Conservation (phyloP, 2,888 invertebrate genomes). For the Cataglyphis altisquamis region DNA sequence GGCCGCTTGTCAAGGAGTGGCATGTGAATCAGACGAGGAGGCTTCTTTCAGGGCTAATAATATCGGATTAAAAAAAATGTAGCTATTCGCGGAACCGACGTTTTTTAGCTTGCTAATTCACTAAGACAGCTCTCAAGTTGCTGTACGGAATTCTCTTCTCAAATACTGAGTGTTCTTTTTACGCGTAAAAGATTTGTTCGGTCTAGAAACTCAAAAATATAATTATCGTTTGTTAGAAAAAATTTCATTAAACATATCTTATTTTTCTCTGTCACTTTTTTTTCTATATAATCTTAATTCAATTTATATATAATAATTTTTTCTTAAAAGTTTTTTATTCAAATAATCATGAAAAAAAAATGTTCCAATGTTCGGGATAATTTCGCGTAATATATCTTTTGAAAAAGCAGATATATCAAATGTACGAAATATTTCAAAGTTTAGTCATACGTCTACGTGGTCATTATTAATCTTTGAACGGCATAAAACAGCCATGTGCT, state of each 20-base stretch:
- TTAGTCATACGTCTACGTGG: constrained; percentile 49
- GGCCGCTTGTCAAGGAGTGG: constrained; percentile 53
- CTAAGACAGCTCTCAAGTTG: constrained; percentile 31
- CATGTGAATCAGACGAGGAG: constrained; percentile 45
- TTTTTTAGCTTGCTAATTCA: constrained; percentile 42
- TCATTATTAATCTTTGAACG: background rate
- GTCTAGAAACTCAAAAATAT: background rate
- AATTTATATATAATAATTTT: background rate
- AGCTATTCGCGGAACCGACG: constrained; percentile 33
- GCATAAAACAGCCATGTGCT: no score
- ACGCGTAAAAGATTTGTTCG: constrained; percentile 10
- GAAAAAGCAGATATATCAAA: constrained; percentile 41
- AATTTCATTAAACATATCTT: constrained; percentile 11
- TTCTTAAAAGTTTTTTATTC: background rate
- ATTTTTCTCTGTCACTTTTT: background rate
- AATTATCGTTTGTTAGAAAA: background rate
- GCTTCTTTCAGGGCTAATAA: constrained; percentile 49
- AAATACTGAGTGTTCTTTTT: background rate
- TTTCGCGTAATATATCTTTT: constrained; percentile 3
- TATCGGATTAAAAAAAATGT: constrained; percentile 38
- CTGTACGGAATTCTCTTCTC: constrained; percentile 29
- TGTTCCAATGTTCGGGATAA: background rate
- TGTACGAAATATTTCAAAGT: constrained; percentile 53
- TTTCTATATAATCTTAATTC: background rate
- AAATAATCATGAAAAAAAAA: constrained; percentile 2